Conservation (phyloP, 2,113 vertebrate species). For the Pipa parva region DNA sequence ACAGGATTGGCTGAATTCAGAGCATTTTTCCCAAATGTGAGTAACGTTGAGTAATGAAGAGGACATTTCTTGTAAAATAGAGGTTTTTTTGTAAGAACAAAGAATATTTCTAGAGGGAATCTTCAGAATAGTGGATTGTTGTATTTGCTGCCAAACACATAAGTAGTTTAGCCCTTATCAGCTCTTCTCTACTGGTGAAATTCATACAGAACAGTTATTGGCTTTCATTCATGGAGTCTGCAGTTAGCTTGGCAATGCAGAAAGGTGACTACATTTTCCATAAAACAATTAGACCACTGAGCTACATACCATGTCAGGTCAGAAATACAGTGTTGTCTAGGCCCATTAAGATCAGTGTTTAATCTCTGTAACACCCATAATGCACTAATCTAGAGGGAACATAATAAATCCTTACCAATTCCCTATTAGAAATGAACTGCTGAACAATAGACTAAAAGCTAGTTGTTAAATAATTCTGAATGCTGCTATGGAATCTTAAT, state of each 20-base stretch:
- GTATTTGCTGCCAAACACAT: constrained; percentile 19
- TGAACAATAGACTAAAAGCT: neutral
- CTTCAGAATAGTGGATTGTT: constrained; percentile 9
- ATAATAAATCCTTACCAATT: neutral
- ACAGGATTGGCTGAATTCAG: constrained; percentile 21
- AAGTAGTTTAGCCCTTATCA: constrained; percentile 2
- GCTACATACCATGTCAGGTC: neutral
- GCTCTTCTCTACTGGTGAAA: neutral
- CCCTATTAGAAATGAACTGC: neutral
- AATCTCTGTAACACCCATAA: neutral
- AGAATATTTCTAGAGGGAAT: constrained; percentile 24
- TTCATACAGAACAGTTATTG: constrained; percentile 2
- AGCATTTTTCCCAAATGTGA: constrained; percentile 24
- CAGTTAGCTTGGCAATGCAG: neutral
- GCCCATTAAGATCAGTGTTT: neutral
- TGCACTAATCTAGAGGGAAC: neutral
- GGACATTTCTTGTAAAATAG: neutral
- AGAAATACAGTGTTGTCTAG: neutral
- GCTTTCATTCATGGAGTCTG: neutral
- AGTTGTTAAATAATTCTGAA: neutral
- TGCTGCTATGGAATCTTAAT: neutral
- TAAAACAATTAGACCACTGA: neutral
- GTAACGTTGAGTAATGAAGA: constrained; percentile 11
- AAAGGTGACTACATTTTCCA: neutral
- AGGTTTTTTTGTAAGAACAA: neutral